Percentiles rank a stretch among this genome's conserved stretches.
phyloP scores from a whole-genome alignment of 2,888 invertebrate species.

The Entomobrya multifasciata region DNA sequence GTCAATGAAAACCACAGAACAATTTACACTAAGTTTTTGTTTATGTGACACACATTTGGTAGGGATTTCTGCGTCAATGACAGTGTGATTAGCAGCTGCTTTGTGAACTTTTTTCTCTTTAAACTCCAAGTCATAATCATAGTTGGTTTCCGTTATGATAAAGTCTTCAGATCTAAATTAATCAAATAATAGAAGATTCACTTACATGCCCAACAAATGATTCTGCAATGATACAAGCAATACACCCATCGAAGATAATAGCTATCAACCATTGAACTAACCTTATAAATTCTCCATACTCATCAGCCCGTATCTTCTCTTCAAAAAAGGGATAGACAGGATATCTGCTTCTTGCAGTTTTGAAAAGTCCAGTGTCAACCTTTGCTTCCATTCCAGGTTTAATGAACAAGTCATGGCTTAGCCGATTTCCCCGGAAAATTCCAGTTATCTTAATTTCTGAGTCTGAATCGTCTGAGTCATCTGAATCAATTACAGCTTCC shows the following conservation, averaged over 20 bases:
- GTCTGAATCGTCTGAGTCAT: constrained; percentile 88
- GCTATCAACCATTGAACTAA: constrained; percentile 83
- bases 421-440: constrained; percentile 85
- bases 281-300: constrained; percentile 97
- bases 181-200: too few relatives aligned
- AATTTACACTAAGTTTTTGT: constrained; percentile 89
- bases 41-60: constrained; percentile 92
- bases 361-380: constrained; percentile 90
- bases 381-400: constrained; percentile 85
- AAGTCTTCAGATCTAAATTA: constrained; percentile 84
- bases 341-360: constrained; percentile 93
- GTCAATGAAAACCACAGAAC: constrained; percentile 96
- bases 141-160: constrained; percentile 86
- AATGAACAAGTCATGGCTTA: constrained; percentile 92
- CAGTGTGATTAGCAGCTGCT: constrained; percentile 78
- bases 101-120: constrained; percentile 80
- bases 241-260: too few relatives aligned
- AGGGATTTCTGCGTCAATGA: constrained; percentile 87
- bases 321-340: constrained; percentile 98
- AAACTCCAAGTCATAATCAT: constrained; percentile 83
- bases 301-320: constrained; percentile 94
- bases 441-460: constrained; percentile 92
- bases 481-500: constrained; percentile 78
- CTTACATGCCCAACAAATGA: too few relatives aligned
- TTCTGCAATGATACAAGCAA: too few relatives aligned